phyloP scores from a whole-genome alignment of 2,113 vertebrate species.

The Leptobrachium ailaonicum region DNA sequence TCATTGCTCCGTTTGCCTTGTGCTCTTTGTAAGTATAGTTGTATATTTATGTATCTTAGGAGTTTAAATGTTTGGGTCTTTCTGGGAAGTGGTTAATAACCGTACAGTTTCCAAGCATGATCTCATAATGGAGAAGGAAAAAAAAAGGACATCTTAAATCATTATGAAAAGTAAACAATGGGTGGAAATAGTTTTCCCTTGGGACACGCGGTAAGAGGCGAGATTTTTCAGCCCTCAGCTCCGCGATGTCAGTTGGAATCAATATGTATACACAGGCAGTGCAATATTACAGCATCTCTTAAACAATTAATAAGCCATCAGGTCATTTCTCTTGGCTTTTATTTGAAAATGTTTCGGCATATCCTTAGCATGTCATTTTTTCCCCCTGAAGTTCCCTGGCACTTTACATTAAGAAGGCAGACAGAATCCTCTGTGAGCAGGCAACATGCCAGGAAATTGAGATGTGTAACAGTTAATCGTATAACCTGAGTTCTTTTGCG shows the following conservation, averaged over 20 bases:
- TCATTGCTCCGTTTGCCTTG: neutral
- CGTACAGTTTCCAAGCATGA: constrained; percentile 27
- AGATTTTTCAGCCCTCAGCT: constrained; percentile 54
- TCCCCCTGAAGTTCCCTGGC: constrained; percentile 68
- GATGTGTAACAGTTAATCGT: constrained; percentile 17
- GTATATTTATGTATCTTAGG: constrained; percentile 26
- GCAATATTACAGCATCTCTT: constrained; percentile 59
- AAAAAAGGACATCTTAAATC: constrained; percentile 44
- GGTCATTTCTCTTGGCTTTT: constrained; percentile 61
- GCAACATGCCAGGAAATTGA: constrained; percentile 33
- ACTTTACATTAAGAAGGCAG: constrained; percentile 50
- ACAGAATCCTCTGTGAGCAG: constrained; percentile 30
- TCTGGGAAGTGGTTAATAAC: constrained; percentile 49
- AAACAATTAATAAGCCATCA: constrained; percentile 67
- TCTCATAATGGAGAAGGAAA: constrained; percentile 1
- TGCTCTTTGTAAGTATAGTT: neutral
- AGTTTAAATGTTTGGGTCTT: constrained; percentile 51
- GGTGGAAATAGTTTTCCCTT: constrained; percentile 50
- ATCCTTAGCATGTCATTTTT: constrained; percentile 68
- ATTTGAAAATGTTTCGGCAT: constrained; percentile 66
- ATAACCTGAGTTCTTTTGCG: constrained; percentile 12
- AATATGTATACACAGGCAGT: constrained; percentile 58
- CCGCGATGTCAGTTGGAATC: constrained; percentile 58
- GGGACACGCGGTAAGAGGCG: constrained; percentile 38
- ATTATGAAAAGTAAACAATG: constrained; percentile 57